Conservation (phyloP, 2,113 vertebrate species). For the Xiphophorus hellerii region DNA sequence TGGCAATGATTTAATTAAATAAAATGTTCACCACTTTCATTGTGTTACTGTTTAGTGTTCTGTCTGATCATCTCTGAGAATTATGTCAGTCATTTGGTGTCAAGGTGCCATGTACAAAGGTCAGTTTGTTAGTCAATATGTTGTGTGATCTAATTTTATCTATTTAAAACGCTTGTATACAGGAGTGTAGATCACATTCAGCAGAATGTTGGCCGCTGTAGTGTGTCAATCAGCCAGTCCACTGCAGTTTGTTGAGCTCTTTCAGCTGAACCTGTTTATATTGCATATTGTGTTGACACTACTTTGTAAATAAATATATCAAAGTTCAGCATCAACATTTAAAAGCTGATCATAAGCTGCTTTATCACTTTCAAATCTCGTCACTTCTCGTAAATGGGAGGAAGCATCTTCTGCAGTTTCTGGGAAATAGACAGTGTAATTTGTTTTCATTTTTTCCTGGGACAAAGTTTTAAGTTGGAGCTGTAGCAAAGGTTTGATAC, state of each 20-base stretch:
- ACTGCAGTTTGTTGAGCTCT: background rate
- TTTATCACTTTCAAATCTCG: background rate
- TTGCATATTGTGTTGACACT: background rate
- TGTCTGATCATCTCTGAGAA: background rate
- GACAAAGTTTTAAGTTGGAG: conserved; percentile 5
- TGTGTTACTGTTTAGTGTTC: background rate
- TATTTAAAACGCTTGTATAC: background rate
- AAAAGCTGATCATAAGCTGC: background rate
- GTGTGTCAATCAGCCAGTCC: background rate
- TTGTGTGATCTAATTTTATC: background rate
- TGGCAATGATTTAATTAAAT: background rate
- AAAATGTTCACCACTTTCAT: background rate
- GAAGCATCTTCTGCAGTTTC: conserved; percentile 27
- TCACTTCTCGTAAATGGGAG: background rate
- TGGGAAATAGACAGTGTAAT: conserved; percentile 23
- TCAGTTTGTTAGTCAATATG: background rate
- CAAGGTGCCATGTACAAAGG: background rate
- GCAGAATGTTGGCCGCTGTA: no score
- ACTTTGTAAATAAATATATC: background rate
- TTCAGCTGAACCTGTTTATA: background rate
- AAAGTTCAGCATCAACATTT: background rate
- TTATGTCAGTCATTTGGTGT: background rate
- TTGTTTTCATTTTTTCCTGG: background rate
- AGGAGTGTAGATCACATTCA: background rate
- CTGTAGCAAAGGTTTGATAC: background rate